Percentiles rank a stretch among this genome's conserved stretches.
Evolutionary conservation across 2,797 vertebrate species (phyloP).

Genomic region (Darevskia nairensis): DNA sequence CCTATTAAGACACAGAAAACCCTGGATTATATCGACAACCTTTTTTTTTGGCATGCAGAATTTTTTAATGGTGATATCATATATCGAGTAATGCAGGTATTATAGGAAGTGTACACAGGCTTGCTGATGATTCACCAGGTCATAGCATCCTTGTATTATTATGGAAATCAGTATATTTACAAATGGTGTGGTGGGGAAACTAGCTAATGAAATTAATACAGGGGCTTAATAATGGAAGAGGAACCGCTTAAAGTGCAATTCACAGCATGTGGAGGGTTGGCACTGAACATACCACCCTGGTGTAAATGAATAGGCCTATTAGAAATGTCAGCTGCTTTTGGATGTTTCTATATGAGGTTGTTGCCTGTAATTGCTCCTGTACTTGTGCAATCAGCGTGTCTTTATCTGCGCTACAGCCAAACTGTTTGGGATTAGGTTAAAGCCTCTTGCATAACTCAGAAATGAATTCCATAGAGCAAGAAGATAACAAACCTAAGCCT

Average conservation of each 20-base stretch:
- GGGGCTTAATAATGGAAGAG: slow-evolving; percentile 28
- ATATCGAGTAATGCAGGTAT: slow-evolving; percentile 16
- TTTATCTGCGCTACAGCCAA: slow-evolving; percentile 26
- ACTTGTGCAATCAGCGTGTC: slow-evolving; percentile 57
- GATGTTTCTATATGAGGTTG: slow-evolving; percentile 36
- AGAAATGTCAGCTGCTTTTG: slow-evolving; percentile 32
- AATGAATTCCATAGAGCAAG: slow-evolving; percentile 36
- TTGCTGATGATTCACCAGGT: slow-evolving; percentile 29
- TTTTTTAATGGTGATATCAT: slow-evolving; percentile 4
- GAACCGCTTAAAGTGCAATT: slow-evolving; percentile 43
- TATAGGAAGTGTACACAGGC: slow-evolving; percentile 45
- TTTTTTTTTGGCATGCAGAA: slow-evolving; percentile 11
- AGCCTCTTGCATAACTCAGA: slow-evolving; percentile 50
- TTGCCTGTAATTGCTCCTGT: slow-evolving; percentile 39
- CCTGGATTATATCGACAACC: background rate
- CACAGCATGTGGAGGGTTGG: slow-evolving; percentile 29
- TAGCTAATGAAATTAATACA: slow-evolving; percentile 46
- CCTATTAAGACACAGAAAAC: background rate
- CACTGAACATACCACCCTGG: slow-evolving; percentile 45
- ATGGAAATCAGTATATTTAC: slow-evolving; percentile 39
- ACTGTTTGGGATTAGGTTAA: slow-evolving; percentile 44
- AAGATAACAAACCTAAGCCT: slow-evolving; percentile 36
- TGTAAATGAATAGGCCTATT: slow-evolving; percentile 20
- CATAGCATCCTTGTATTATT: slow-evolving; percentile 50
- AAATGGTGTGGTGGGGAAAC: slow-evolving; percentile 17